These are phyloP conservation scores for Allacma fusca DNA, from an alignment of 2,888 invertebrate genomes.

Conservation along the genomic window DNA sequence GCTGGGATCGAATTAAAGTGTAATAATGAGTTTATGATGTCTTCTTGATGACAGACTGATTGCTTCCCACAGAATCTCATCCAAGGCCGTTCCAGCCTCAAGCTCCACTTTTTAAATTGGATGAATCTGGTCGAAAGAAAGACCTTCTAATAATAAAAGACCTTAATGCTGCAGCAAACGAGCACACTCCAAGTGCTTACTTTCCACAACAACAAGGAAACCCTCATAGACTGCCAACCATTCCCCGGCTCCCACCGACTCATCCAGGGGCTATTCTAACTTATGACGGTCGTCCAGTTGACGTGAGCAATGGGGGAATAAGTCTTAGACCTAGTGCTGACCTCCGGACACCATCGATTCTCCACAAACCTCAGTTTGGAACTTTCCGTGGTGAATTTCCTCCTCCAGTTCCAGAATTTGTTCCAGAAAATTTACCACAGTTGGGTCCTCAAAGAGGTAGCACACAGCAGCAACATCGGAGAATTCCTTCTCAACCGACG, in stretches of 20 bases:
- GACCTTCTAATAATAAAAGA: slow-evolving; percentile 2
- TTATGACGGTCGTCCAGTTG: slow-evolving; percentile 51
- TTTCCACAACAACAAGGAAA: neutral
- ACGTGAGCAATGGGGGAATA: slow-evolving; percentile 41
- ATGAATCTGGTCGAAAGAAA: slow-evolving; percentile 20
- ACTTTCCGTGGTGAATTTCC: slow-evolving; percentile 52
- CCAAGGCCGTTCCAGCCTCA: slow-evolving; percentile 26
- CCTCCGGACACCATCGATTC: slow-evolving; percentile 51
- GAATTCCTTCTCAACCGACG: neutral
- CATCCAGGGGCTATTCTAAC: slow-evolving; percentile 51
- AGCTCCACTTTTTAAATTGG: slow-evolving; percentile 23
- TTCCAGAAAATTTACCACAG: slow-evolving; percentile 53
- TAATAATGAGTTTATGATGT: slow-evolving; percentile 35
- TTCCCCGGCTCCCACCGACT: slow-evolving; percentile 42
- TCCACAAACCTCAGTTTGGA: slow-evolving; percentile 51
- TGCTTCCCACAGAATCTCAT: slow-evolving; percentile 33
- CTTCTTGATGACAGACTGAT: slow-evolving; percentile 35
- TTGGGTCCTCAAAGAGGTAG: slow-evolving; percentile 25
- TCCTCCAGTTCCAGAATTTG: slow-evolving; percentile 50
- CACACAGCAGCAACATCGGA: neutral
- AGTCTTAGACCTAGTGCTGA: slow-evolving; percentile 43
- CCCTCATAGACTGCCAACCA: neutral
- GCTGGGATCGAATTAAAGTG: slow-evolving; percentile 26
- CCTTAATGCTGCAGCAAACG: slow-evolving; percentile 27
- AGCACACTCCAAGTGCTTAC: neutral